Evolutionary conservation across 2,797 vertebrate genomes (phyloP).

Genomic region (Sebastes matsubarae): DNA sequence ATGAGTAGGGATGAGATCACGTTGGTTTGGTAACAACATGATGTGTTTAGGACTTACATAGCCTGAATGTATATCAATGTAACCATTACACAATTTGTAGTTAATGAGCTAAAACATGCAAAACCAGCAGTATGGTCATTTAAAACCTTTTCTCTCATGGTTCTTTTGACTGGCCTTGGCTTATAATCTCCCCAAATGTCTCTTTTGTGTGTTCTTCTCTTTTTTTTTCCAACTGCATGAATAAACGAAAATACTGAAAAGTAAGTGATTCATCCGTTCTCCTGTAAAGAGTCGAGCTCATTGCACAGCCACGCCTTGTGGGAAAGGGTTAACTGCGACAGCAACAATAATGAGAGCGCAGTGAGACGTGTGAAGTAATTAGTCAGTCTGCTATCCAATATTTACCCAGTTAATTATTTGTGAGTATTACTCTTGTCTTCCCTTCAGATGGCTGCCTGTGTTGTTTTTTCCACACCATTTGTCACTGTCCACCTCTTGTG

Average conservation of each 20-base stretch:
- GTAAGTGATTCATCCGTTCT: slow-evolving; percentile 44
- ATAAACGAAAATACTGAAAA: slow-evolving; percentile 27
- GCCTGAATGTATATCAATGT: background rate
- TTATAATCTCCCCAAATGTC: slow-evolving; percentile 13
- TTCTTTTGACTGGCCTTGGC: background rate
- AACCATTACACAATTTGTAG: background rate
- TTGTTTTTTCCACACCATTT: slow-evolving; percentile 86
- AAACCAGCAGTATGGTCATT: background rate
- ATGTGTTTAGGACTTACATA: background rate
- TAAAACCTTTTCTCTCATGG: background rate
- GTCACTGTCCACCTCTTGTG: slow-evolving; percentile 83
- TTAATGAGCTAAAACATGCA: background rate
- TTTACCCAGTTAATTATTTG: slow-evolving; percentile 90
- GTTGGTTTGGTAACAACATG: background rate
- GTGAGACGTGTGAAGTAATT: slow-evolving; percentile 87
- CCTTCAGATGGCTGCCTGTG: slow-evolving; percentile 83
- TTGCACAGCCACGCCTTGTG: slow-evolving; percentile 52
- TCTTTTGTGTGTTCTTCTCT: slow-evolving; percentile 9
- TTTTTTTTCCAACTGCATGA: slow-evolving; percentile 38
- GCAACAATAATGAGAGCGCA: slow-evolving; percentile 85
- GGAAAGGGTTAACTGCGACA: slow-evolving; percentile 79
- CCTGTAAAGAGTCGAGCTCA: slow-evolving; percentile 36
- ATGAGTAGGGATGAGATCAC: background rate
- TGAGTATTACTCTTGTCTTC: slow-evolving; percentile 87
- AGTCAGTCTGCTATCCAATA: slow-evolving; percentile 86